Evolutionary conservation across 2,888 invertebrate genomes (phyloP), one percentile per base, ranked within the genome.

Genomic region (Atherix ibis): DNA sequence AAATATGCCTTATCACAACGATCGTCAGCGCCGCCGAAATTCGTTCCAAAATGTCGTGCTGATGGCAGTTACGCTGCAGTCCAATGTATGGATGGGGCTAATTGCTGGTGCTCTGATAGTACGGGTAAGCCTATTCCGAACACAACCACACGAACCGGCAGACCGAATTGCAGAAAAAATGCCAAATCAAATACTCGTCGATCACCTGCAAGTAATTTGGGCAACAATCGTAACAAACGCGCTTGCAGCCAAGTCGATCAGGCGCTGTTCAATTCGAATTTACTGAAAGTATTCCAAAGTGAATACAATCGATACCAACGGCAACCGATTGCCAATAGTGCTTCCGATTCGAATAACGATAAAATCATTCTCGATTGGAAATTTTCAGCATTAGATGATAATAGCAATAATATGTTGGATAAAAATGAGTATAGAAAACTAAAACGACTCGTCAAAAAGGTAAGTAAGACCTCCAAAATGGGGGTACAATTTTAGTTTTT

Each of bases 41-140:
- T 80, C 52, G 71, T 79, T 40, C 87, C 89, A 3, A 70, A 71
- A 30, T 92, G 92, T 56, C 73, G 80, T 34, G 65, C 69, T 3
- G 88, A 89, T 53, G 91, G 92, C 12, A 75, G 73, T 3, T 92
- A 81, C 57, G 77, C 82, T 2, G 72, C 82, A 8, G 76, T 85
- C 38, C 92, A 92, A 63, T 92, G 91, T 54, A 75, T 83, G 49
- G 65, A 68, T 5, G 74, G 74, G 35, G 76, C 82, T 2, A 73
- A 72, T 52, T 92, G 91, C 64, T 91, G 89, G 89, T 94, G 92
- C 56, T 89, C 88, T 39, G 82, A 83, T 2, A 72, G 76, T 10
- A 73, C 77, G 44, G 92, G 92, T 26, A 73, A 73, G 45, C 87
- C 85, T 1, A 68, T 91, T 34, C 74, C 79, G 8, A 80, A 83